A percentile compares a stretch with the other conserved stretches of the same genome.
Evolutionary conservation across 2,113 vertebrate genomes (phyloP).

Genomic region (Morone saxatilis): DNA sequence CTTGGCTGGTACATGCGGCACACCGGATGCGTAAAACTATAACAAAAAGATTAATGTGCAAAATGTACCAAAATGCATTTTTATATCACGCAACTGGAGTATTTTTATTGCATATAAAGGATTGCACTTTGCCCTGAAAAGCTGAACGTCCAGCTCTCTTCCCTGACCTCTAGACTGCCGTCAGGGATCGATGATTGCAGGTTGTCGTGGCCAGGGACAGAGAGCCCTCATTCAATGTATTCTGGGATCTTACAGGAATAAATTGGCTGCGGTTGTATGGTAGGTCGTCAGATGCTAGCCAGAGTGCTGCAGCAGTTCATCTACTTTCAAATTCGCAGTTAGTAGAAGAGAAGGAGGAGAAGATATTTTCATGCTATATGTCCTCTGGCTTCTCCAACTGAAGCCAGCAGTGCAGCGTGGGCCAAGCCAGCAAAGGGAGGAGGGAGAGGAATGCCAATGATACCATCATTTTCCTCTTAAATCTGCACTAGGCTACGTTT

Average conservation of each 20-base stretch:
- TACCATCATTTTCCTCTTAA: slow-evolving; percentile 48
- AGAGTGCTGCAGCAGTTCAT: slow-evolving; percentile 35
- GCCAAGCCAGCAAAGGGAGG: slow-evolving; percentile 47
- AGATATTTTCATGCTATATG: slow-evolving; percentile 52
- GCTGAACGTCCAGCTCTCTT: slow-evolving; percentile 31
- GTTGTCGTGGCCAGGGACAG: slow-evolving; percentile 51
- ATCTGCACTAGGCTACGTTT: slow-evolving; percentile 32
- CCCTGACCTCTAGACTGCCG: slow-evolving; percentile 47
- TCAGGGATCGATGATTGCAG: slow-evolving; percentile 69
- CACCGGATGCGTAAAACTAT: not conserved
- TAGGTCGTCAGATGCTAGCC: slow-evolving; percentile 38
- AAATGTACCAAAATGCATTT: not conserved
- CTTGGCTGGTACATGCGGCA: not conserved
- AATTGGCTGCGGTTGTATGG: slow-evolving; percentile 36
- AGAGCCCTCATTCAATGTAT: slow-evolving; percentile 58
- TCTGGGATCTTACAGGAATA: slow-evolving; percentile 60
- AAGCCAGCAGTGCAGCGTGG: slow-evolving; percentile 33
- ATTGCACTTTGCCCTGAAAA: slow-evolving; percentile 42
- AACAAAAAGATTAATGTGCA: not conserved
- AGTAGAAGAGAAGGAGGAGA: slow-evolving; percentile 27
- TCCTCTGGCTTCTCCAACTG: slow-evolving; percentile 37
- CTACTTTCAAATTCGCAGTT: slow-evolving; percentile 37
- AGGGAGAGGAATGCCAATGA: slow-evolving; percentile 54
- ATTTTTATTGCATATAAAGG: slow-evolving; percentile 22
- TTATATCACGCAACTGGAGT: not conserved